phyloP scores from a whole-genome alignment of 2,888 invertebrate genomes.

The Serripes groenlandicus region DNA sequence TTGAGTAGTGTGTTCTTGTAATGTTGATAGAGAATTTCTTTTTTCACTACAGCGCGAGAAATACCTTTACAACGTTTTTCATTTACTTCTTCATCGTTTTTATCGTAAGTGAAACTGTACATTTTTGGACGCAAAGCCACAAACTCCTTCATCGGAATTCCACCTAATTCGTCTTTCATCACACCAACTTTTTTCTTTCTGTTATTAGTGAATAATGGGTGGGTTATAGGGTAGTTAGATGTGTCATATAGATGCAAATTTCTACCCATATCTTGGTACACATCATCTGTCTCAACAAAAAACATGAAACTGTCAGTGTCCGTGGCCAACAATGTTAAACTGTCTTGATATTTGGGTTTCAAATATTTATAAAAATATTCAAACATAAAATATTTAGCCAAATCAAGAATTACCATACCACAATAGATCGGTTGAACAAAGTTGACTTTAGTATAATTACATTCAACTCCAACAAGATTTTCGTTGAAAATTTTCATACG shows the following conservation, averaged over 20 bases:
- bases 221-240: slow-evolving; percentile 75
- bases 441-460: slow-evolving; percentile 19
- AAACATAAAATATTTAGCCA: slow-evolving; percentile 84
- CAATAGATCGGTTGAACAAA: slow-evolving; percentile 35
- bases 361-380: slow-evolving; percentile 80
- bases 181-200: no score
- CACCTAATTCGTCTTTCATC: no score
- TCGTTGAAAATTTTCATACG: slow-evolving; percentile 35
- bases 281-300: slow-evolving; percentile 36
- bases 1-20: slow-evolving; percentile 53
- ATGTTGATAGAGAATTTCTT: slow-evolving; percentile 46
- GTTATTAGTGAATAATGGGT: no score
- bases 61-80: slow-evolving; percentile 58
- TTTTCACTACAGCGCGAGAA: slow-evolving; percentile 39
- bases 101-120: slow-evolving; percentile 74
- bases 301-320: slow-evolving; percentile 55
- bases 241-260: slow-evolving; percentile 61
- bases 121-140: no score
- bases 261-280: slow-evolving; percentile 52
- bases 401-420: slow-evolving; percentile 31
- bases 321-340: slow-evolving; percentile 45
- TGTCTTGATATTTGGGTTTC: slow-evolving; percentile 30
- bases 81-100: slow-evolving; percentile 74
- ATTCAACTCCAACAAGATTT: slow-evolving; percentile 32
- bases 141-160: no score